Evolutionary conservation across 2,113 vertebrate species (phyloP).

Genomic region (Passer domesticus): DNA sequence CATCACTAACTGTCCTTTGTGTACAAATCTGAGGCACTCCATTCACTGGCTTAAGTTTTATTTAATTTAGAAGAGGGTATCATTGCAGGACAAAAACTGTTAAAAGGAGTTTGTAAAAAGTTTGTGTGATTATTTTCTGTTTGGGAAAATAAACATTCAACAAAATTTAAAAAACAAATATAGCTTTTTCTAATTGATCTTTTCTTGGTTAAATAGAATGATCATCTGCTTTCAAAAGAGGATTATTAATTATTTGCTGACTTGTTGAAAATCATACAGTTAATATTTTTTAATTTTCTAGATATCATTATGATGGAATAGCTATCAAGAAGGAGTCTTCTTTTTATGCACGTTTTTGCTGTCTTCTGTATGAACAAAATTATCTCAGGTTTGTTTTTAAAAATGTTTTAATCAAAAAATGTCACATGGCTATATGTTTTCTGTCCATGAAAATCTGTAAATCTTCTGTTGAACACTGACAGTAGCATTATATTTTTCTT

Average conservation of each 20-base stretch:
- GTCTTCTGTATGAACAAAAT: conserved; percentile 54
- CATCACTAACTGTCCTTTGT: not conserved
- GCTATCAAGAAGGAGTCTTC: conserved; percentile 70
- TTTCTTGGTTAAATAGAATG: not conserved
- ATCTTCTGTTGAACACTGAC: not conserved
- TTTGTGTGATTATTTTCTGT: not conserved
- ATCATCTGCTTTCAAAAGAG: not conserved
- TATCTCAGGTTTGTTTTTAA: conserved; percentile 55
- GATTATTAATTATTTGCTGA: not conserved
- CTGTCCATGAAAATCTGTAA: not conserved
- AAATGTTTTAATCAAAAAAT: not conserved
- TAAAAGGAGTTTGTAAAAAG: not conserved
- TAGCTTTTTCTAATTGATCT: not conserved
- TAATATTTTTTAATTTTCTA: not conserved
- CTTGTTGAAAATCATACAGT: not conserved
- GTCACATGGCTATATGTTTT: not conserved
- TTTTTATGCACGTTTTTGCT: conserved; percentile 67
- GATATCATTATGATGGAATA: conserved; percentile 74
- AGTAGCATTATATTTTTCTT: not conserved
- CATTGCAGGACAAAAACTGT: not conserved
- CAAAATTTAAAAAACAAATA: not conserved
- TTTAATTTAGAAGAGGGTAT: not conserved
- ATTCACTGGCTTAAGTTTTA: not conserved
- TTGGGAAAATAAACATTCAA: not conserved
- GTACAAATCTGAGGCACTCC: not conserved